Percentiles rank a stretch among this genome's conserved stretches.
Evolutionary conservation across 1,140 invertebrate genomes (phyloP).

Genomic region (Nylanderia fulva): DNA sequence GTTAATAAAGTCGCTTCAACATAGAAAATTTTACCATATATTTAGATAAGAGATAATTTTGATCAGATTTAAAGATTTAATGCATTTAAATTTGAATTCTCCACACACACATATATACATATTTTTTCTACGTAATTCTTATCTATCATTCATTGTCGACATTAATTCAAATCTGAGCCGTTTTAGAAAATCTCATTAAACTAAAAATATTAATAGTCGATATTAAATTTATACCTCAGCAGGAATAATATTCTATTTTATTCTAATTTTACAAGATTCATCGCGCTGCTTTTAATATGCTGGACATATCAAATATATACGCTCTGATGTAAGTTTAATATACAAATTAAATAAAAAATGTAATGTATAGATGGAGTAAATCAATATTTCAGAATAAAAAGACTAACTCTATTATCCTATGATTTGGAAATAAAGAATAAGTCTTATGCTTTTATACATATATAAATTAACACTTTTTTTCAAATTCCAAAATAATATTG

Average conservation of each 20-base stretch:
- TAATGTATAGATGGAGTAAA: not conserved
- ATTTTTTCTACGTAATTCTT: slow-evolving; percentile 3
- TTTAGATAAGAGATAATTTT: slow-evolving; percentile 38
- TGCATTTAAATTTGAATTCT: slow-evolving; percentile 10
- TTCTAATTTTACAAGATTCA: not conserved
- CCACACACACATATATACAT: not conserved
- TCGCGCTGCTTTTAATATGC: slow-evolving; percentile 4
- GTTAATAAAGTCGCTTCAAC: not conserved
- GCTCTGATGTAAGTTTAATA: not conserved
- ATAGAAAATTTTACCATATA: slow-evolving; percentile 1
- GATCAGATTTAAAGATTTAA: not conserved
- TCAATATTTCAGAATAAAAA: not conserved
- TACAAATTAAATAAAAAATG: not conserved
- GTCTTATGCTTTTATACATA: not conserved
- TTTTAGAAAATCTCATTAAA: not conserved
- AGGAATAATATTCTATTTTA: slow-evolving; percentile 1
- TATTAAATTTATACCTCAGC: not conserved
- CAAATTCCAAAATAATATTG: not conserved
- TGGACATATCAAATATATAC: not conserved
- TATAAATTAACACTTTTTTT: not conserved
- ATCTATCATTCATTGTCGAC: not conserved
- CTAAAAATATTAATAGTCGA: not conserved
- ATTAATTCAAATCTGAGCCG: not conserved
- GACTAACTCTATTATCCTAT: not conserved
- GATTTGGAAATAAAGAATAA: not conserved